phyloP scores from a whole-genome alignment of 2,888 invertebrate genomes.

The Amiota mariae region DNA sequence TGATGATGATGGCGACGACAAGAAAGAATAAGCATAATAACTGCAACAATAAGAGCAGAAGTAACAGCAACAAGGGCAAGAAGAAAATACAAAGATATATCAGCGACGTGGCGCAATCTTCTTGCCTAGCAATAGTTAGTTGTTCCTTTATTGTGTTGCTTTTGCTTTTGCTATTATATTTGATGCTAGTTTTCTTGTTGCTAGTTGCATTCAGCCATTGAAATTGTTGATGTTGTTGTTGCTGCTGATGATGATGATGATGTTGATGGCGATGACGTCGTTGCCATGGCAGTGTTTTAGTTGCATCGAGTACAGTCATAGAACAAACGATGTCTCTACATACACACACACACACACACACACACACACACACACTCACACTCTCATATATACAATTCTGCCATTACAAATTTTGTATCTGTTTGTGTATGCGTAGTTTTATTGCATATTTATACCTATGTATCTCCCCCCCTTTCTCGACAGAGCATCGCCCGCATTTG shows the following conservation, averaged over 20 bases:
- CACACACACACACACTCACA: conserved; percentile 32
- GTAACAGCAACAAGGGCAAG: conserved; percentile 11
- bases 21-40: background rate
- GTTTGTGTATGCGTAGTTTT: conserved; percentile 23
- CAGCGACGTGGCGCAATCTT: background rate
- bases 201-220: conserved; percentile 8
- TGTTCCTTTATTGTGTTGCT: too few species aligned
- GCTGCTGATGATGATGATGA: background rate
- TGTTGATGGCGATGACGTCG: background rate
- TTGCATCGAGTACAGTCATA: conserved; percentile 17
- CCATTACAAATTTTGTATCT: conserved; percentile 9
- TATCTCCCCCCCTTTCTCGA: too few species aligned
- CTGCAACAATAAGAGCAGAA: conserved; percentile 26
- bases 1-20: conserved; percentile 2
- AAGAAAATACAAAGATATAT: conserved; percentile 15
- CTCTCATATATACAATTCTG: conserved; percentile 7
- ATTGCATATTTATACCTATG: too few species aligned
- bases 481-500: background rate
- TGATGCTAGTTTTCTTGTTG: conserved; percentile 8
- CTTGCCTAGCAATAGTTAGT: background rate
- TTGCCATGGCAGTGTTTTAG: background rate
- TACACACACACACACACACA: conserved; percentile 35
- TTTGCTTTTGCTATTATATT: background rate
- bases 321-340: conserved; percentile 27
- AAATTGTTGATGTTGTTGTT: background rate